Base-by-base conservation (phyloP, 2,888 invertebrate genomes). In the Caenorhabditis sinica region DNA sequence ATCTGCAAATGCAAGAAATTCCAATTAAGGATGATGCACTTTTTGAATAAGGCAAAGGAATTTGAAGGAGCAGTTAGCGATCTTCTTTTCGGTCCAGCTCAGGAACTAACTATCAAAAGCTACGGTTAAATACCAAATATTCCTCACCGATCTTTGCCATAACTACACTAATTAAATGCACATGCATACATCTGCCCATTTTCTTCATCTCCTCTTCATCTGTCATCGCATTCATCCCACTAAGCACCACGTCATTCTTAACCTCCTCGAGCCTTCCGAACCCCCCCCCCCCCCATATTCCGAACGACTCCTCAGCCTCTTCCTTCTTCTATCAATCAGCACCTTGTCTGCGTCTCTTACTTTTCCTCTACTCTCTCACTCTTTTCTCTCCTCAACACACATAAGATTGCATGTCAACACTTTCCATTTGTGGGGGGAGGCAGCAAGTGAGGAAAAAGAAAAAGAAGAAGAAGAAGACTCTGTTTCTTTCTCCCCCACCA, bases 401-500 rank as follows among this genome's bases (percentile, higher is more conserved):
- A 69, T 65, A 61, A 79, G 72, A 79, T 80, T 80, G 80, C 71
- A 69, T 82, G 73, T 80, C 82, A 79, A 79, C 79, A 79, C 79
- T 40, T 40, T 40, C 40, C 71, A 69, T 82, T 65, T 51, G 49
- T 33, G 58, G 69, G 9, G 45, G 8, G 33, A 33, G 13, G n/a
- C n/a, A n/a, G n/a, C n/a, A 40, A 40, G 9, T 40, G 40, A 40
- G 40, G 40, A 13, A 13, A 40, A 13, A 40, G 13, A 11, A 40
- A 13, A 40, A 40, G 40, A 40, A 40, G 40, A 40, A 40, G 40
- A 40, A 11, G 33, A 36, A 36, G 33, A 36, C 33, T 36, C 33
- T 36, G 33, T 45, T 33, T n/a, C 23, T 45, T 28, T 49, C 60
- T n/a, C n/a, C n/a, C n/a, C n/a, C n/a, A n/a, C 43, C 20, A 40